Evolutionary conservation across 2,113 vertebrate genomes (phyloP).

Genomic region (Condylura cristata): DNA sequence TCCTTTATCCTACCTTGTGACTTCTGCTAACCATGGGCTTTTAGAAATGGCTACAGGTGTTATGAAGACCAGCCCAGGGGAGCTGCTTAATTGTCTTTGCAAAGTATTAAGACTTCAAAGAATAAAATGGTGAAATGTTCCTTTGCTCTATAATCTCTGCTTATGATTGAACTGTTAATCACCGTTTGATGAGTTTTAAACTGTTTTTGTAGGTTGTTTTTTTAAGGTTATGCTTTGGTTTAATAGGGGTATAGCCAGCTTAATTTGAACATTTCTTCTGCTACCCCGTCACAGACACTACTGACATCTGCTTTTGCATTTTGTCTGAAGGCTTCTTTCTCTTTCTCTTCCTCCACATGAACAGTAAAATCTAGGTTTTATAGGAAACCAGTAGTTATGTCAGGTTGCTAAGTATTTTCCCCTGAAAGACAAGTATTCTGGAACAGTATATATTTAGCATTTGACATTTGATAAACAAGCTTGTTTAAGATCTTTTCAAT

Average conservation of each 20-base stretch:
- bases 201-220: neutral
- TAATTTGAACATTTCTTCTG: neutral
- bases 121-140: neutral
- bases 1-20: neutral
- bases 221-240: neutral
- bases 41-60: neutral
- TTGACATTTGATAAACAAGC: slow-evolving; percentile 57
- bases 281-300: neutral
- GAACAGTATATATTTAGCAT: slow-evolving; percentile 34
- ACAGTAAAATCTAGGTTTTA: neutral
- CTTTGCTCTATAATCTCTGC: neutral
- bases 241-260: neutral
- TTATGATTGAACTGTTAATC: neutral
- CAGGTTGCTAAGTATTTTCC: slow-evolving; percentile 42
- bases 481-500: slow-evolving; percentile 49
- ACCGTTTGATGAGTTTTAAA: neutral
- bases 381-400: neutral
- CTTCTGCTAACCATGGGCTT: neutral
- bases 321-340: neutral
- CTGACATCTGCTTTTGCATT: neutral
- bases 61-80: neutral
- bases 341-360: neutral
- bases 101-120: neutral
- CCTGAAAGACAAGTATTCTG: slow-evolving; percentile 6
- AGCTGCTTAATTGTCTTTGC: neutral